Conservation (phyloP, 2,888 invertebrate species). For the Digitonthophagus gazella region DNA sequence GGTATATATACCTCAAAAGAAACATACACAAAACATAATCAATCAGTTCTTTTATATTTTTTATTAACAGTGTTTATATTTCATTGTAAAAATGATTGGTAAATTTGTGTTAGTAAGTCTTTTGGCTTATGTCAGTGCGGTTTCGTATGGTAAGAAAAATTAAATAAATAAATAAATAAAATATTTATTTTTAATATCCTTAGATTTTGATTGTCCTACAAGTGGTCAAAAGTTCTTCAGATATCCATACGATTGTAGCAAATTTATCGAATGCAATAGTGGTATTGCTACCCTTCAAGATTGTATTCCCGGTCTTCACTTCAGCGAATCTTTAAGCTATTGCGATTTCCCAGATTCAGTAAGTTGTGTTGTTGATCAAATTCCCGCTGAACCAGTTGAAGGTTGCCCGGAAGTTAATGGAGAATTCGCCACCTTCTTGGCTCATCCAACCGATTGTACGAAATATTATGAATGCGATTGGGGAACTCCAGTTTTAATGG, state of each 20-base stretch:
- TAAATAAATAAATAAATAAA: not conserved
- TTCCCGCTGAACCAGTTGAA: conserved; percentile 9
- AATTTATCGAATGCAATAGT: conserved; percentile 60
- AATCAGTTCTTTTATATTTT: no score
- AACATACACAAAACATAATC: not conserved
- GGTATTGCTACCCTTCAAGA: conserved; percentile 54
- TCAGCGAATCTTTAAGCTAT: conserved; percentile 42
- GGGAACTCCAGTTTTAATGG: conserved; percentile 8
- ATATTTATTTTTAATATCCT: not conserved
- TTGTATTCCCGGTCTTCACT: conserved; percentile 56
- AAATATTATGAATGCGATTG: conserved; percentile 22
- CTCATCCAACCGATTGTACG: conserved; percentile 11
- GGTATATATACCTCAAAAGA: not conserved
- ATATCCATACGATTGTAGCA: conserved; percentile 53
- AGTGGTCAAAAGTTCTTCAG: conserved; percentile 3
- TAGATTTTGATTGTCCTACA: conserved; percentile 16
- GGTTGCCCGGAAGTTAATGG: not conserved
- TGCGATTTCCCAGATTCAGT: conserved; percentile 57
- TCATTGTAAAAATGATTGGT: not conserved
- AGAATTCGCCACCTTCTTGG: not conserved
- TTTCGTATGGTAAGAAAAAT: not conserved
- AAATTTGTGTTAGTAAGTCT: not conserved
- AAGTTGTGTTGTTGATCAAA: conserved; percentile 44
- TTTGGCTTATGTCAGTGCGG: not conserved
- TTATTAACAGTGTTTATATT: no score